A percentile compares a stretch with the other conserved stretches of the same genome.
phyloP scores from a whole-genome alignment of 2,797 vertebrate species.

The Falco concolor region DNA sequence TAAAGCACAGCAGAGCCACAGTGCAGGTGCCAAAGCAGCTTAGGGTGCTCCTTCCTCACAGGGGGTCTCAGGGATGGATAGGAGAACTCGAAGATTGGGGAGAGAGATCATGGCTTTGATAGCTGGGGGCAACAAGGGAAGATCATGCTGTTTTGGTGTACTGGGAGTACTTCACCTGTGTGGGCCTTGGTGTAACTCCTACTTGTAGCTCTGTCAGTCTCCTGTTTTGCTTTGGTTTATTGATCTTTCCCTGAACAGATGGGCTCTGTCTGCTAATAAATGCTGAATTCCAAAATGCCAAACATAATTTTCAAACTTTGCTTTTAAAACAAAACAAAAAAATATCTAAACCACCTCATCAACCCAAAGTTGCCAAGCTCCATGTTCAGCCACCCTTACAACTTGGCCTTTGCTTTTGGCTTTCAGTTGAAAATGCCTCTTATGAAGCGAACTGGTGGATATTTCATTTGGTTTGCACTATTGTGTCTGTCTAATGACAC shows the following conservation, averaged over 20 bases:
- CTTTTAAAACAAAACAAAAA: not conserved
- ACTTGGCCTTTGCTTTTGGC: not conserved
- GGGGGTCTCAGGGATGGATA: accelerated
- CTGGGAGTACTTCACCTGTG: not conserved
- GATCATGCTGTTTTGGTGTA: not conserved
- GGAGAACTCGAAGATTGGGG: not conserved
- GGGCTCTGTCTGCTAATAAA: not conserved
- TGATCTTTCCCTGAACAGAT: not conserved
- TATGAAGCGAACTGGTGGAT: not conserved
- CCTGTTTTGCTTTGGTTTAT: not conserved
- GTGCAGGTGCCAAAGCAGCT: not conserved
- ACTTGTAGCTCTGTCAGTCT: not conserved
- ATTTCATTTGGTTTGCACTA: not conserved
- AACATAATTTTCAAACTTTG: not conserved
- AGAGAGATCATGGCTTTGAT: not conserved
- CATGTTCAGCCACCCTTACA: not conserved
- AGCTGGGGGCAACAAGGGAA: not conserved
- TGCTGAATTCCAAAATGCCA: not conserved
- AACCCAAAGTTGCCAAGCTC: not conserved
- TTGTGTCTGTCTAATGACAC: not conserved
- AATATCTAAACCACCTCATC: not conserved
- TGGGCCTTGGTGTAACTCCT: not conserved
- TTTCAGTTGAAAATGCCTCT: not conserved
- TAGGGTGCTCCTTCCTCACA: not conserved
- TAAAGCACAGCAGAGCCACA: not conserved